Evolutionary conservation across 2,797 vertebrate genomes (phyloP).

Genomic region (Sebastolobus altivelis): DNA sequence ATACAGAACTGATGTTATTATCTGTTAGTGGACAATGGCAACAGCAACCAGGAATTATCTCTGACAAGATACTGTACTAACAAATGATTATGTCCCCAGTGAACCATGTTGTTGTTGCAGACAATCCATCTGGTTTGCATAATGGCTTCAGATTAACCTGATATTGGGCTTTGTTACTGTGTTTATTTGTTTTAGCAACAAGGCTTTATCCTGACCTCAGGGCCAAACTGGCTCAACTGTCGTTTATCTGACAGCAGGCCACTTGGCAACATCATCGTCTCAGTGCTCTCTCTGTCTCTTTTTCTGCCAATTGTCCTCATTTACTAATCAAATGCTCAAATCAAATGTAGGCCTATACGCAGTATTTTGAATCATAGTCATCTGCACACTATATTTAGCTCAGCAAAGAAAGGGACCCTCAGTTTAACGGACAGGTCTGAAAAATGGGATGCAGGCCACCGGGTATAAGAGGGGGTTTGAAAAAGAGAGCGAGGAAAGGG

Average conservation of each 20-base stretch:
- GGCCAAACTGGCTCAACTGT: constrained; percentile 64
- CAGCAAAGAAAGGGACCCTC: constrained; percentile 20
- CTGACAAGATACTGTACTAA: constrained; percentile 40
- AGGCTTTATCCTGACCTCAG: constrained; percentile 71
- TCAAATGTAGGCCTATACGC: neutral
- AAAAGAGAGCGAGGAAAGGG: constrained; percentile 37
- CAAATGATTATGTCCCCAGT: constrained; percentile 44
- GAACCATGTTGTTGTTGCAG: constrained; percentile 51
- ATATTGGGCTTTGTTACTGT: constrained; percentile 75
- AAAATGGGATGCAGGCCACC: constrained; percentile 49
- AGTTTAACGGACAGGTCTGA: constrained; percentile 38
- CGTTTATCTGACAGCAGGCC: constrained; percentile 66
- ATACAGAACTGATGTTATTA: neutral
- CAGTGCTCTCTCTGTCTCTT: constrained; percentile 21
- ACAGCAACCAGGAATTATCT: constrained; percentile 28
- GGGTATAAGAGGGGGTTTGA: constrained; percentile 24
- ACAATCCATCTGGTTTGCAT: constrained; percentile 77
- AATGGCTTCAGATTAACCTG: constrained; percentile 74
- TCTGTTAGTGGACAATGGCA: constrained; percentile 25
- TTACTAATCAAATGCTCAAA: constrained; percentile 13
- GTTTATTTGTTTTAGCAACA: constrained; percentile 84
- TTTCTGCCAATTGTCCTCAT: constrained; percentile 15
- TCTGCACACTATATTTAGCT: constrained; percentile 8
- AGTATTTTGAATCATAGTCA: neutral
- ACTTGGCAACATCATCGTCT: constrained; percentile 56